phyloP scores from a whole-genome alignment of 2,797 vertebrate genomes.

The Leptoclinus maculatus region DNA sequence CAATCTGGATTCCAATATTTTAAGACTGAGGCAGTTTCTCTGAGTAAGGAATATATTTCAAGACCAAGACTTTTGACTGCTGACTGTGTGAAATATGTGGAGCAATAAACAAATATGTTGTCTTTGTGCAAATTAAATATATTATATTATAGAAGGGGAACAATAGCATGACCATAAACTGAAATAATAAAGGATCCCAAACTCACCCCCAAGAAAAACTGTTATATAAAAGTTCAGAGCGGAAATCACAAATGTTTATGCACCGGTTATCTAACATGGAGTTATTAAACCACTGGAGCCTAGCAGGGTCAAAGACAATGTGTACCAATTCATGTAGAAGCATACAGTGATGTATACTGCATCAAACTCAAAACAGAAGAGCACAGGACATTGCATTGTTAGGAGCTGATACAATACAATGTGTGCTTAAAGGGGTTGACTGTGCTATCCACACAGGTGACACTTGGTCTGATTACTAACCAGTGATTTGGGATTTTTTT shows the following conservation, averaged over 20 bases:
- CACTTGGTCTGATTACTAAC: not conserved
- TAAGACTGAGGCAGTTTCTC: not conserved
- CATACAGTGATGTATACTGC: not conserved
- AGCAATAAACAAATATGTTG: not conserved
- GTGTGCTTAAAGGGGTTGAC: not conserved
- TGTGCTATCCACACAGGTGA: not conserved
- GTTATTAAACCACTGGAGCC: not conserved
- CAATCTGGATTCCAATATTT: not conserved
- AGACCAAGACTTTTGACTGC: not conserved
- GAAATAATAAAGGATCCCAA: not conserved
- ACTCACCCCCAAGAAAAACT: not conserved
- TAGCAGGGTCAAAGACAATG: not conserved
- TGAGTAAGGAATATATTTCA: not conserved
- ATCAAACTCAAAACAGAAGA: not conserved
- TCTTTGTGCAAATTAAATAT: not conserved
- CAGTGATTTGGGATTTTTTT: not conserved
- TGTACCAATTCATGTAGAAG: not conserved
- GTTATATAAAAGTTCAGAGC: not conserved
- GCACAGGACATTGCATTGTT: not conserved
- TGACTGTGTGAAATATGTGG: not conserved
- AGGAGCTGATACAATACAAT: not conserved
- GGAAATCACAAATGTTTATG: not conserved
- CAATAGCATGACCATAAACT: not conserved
- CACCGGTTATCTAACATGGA: not conserved
- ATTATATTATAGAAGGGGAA: not conserved